Evolutionary conservation across 1,140 invertebrate genomes (phyloP).

Genomic region (Solen grandis): DNA sequence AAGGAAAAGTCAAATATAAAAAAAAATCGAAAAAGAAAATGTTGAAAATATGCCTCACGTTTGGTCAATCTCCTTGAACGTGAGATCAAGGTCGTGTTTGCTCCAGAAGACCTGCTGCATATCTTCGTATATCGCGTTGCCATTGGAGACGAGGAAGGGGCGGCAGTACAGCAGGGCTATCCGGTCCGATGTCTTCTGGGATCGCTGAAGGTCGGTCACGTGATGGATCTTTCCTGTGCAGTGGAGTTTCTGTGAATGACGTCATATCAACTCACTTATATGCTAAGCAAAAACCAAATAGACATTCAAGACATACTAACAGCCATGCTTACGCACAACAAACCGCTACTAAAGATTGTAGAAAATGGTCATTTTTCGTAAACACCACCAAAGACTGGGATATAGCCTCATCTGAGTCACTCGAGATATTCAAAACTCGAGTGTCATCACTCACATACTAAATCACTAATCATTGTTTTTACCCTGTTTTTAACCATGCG

Average conservation of each 20-base stretch:
- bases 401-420: too few species aligned
- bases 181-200: slow-evolving; percentile 47
- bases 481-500: too few species aligned
- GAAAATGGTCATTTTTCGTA: too few species aligned
- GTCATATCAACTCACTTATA: too few species aligned
- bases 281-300: too few species aligned
- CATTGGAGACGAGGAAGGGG: slow-evolving; percentile 68
- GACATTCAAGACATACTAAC: too few species aligned
- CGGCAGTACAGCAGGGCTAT: slow-evolving; percentile 68
- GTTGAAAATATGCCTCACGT: slow-evolving; percentile 58
- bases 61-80: slow-evolving; percentile 69
- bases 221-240: slow-evolving; percentile 62
- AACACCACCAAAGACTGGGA: too few species aligned
- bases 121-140: slow-evolving; percentile 59
- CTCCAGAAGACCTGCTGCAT: slow-evolving; percentile 73
- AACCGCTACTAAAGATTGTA: too few species aligned
- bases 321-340: too few species aligned
- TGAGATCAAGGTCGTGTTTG: slow-evolving; percentile 73
- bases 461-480: too few species aligned
- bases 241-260: slow-evolving; percentile 74
- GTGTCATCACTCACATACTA: too few species aligned
- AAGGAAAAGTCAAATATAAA: slow-evolving; percentile 2
- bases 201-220: slow-evolving; percentile 48
- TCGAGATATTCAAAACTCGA: too few species aligned
- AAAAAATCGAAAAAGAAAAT: slow-evolving; percentile 7